Base-by-base conservation (phyloP, 2,888 invertebrate species). In the Pyrrhia umbra region DNA sequence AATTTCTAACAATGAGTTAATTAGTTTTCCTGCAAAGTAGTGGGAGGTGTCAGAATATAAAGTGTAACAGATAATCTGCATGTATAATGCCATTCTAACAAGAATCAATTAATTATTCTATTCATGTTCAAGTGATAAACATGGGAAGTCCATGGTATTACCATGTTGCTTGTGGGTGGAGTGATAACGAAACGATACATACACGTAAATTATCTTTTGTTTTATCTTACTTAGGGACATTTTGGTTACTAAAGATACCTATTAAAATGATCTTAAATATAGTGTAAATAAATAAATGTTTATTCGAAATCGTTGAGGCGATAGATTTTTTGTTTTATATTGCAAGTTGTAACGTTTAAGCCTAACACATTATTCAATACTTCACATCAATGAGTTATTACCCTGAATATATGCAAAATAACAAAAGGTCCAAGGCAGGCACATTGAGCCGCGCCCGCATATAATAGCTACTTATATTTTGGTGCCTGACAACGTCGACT, bases 401-500 rank as follows among this genome's bases (percentile, higher is more conserved):
- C 45, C 27, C 40, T 50, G 54, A 47, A 47, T 56, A 60, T 68
- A 67, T 72, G 73, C 64, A 66, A 68, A 67, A 76, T 67, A 51
- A 57, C 59, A 56, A 70, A 56, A 64, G 34, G 43, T 64, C 64
- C 60, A 45, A 57, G 39, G 50, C 15, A 50, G 60, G 65, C 49
- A 49, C 43, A 54, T 20, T 21, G 59, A 50, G 74, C 50, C 23
- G 50, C 74, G 67, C 67, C 60, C 70, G 55, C 60, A 66, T 64
- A 69, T 81, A 81, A 79, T 78, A 55, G 68, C 72, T 60, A 59
- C 64, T 64, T 66, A 79, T 58, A 72, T 90, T 92, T 92, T 86
- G 90, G 89, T 85, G 80, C 79, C 88, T 86, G 88, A 90, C 90
- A 89, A 85, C 86, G 85, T 75, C 83, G 85, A 85, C 88, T 91